Percentiles rank a stretch among this genome's conserved stretches.
phyloP scores from a whole-genome alignment of 2,113 vertebrate genomes.

The Elephantulus edwardii region DNA sequence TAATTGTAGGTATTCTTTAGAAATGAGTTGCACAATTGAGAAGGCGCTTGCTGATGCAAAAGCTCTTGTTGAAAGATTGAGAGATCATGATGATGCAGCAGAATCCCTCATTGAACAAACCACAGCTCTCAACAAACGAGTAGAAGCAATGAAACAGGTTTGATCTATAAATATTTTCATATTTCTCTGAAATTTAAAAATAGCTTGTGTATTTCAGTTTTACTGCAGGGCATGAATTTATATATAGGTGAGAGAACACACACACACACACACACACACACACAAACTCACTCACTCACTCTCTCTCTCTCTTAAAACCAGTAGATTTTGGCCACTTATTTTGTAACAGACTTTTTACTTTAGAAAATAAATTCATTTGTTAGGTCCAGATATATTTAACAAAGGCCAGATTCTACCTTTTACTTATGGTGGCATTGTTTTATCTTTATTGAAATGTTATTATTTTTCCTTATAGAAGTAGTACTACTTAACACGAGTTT shows the following conservation, averaged over 20 bases:
- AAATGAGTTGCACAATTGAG: constrained; percentile 95
- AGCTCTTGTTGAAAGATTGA: constrained; percentile 93
- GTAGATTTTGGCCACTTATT: neutral
- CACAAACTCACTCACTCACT: too few species aligned
- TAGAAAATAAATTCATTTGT: constrained; percentile 36
- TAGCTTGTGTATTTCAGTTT: neutral
- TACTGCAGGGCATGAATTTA: constrained; percentile 36
- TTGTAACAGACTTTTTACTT: constrained; percentile 4
- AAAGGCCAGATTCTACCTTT: neutral
- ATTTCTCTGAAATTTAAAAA: constrained; percentile 1
- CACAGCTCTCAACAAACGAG: constrained; percentile 94
- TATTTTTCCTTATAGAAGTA: neutral
- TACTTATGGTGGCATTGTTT: neutral
- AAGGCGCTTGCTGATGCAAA: constrained; percentile 97
- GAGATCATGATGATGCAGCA: constrained; percentile 96
- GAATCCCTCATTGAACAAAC: constrained; percentile 98
- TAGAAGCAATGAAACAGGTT: constrained; percentile 99
- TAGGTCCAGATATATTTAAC: neutral
- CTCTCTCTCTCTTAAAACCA: too few species aligned
- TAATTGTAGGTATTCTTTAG: constrained; percentile 68
- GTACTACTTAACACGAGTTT: constrained; percentile 21
- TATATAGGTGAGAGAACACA: neutral
- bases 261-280: too few species aligned
- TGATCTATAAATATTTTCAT: constrained; percentile 28
- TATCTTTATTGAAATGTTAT: neutral